These are phyloP conservation scores for Oscheius sp. DNA, from an alignment of 2,888 invertebrate species.

Conservation along the genomic window DNA sequence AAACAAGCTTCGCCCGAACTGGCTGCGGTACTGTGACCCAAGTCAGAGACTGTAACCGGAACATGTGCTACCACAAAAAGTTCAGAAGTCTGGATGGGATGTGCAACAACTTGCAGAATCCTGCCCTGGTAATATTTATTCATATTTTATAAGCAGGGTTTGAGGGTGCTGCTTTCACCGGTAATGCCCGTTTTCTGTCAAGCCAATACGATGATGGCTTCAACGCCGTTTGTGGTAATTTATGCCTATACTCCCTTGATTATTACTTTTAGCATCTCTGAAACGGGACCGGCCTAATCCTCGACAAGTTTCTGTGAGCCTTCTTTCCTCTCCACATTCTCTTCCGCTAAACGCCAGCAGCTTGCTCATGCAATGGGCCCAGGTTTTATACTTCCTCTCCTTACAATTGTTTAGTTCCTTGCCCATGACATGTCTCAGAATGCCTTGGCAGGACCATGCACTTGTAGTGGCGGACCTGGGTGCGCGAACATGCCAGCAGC, in stretches of 20 bases:
- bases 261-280: constrained; percentile 16
- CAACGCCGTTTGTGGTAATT: constrained; percentile 56
- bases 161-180: constrained; percentile 89
- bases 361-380: constrained; percentile 60
- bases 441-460: neutral
- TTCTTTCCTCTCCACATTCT: constrained; percentile 60
- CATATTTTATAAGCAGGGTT: neutral
- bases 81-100: constrained; percentile 92
- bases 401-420: constrained; percentile 58
- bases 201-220: constrained; percentile 70
- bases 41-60: constrained; percentile 58
- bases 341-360: constrained; percentile 56
- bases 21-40: constrained; percentile 7
- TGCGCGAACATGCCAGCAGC: constrained; percentile 5
- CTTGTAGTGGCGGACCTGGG: constrained; percentile 35
- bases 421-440: constrained; percentile 68
- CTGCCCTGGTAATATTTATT: constrained; percentile 10
- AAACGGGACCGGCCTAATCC: constrained; percentile 65
- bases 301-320: constrained; percentile 67
- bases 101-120: constrained; percentile 83
- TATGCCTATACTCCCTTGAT: too few species aligned
- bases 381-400: constrained; percentile 31
- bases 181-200: constrained; percentile 73
- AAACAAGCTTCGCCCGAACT: neutral
- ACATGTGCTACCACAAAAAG: constrained; percentile 67